A percentile compares a stretch with the other conserved stretches of the same genome.
phyloP scores from a whole-genome alignment of 2,888 invertebrate genomes.

The Chymomyza procnemis region DNA sequence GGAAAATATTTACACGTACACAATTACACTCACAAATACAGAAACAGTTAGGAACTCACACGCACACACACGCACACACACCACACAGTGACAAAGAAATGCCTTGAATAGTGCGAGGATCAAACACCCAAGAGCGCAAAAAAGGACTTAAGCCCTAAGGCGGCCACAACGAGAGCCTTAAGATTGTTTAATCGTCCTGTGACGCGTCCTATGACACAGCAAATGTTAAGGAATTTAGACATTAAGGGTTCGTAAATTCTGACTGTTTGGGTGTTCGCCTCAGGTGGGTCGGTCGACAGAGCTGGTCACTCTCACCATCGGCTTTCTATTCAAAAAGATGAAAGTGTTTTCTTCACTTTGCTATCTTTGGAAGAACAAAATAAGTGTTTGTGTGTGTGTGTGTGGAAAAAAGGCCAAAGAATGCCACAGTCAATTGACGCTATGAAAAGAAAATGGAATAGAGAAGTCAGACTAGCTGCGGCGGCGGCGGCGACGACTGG shows the following conservation, averaged over 20 bases:
- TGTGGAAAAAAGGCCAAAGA: slow-evolving; percentile 32
- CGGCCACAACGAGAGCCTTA: not conserved
- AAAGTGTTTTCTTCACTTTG: slow-evolving; percentile 55
- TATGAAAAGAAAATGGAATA: slow-evolving; percentile 23
- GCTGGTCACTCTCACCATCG: slow-evolving; percentile 5
- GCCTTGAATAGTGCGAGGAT: slow-evolving; percentile 49
- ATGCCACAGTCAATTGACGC: slow-evolving; percentile 55
- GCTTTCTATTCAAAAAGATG: slow-evolving; percentile 61
- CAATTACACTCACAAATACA: slow-evolving; percentile 11
- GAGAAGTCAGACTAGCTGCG: not conserved
- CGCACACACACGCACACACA: slow-evolving; percentile 9
- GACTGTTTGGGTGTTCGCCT: slow-evolving; percentile 46
- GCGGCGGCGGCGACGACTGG: no score
- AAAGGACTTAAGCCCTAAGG: not conserved
- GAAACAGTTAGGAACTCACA: slow-evolving; percentile 46
- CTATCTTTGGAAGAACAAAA: not conserved
- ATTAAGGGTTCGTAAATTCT: slow-evolving; percentile 47
- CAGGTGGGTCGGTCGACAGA: slow-evolving; percentile 31
- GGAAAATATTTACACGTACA: slow-evolving; percentile 72
- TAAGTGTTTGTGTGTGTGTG: no score
- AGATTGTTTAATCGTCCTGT: slow-evolving; percentile 22
- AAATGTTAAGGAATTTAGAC: slow-evolving; percentile 45
- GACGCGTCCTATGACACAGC: slow-evolving; percentile 65
- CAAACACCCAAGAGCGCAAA: slow-evolving; percentile 35
- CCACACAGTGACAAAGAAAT: no score